phyloP scores from a whole-genome alignment of 2,888 invertebrate species.

The Pristionchus maxplancki region DNA sequence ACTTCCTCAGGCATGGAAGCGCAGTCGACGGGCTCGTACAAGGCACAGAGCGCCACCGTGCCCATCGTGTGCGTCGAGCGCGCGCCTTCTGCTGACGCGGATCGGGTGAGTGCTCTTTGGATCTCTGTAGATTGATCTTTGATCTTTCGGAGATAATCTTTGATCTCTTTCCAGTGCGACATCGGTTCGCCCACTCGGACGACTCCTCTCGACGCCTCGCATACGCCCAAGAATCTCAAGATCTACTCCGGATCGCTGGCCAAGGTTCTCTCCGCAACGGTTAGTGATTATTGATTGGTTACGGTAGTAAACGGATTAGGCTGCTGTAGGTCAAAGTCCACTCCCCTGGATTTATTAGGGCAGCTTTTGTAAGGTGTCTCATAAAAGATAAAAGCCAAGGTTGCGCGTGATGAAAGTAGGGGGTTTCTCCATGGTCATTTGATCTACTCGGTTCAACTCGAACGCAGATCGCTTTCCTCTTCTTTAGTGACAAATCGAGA shows the following conservation, averaged over 20 bases:
- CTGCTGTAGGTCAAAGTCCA: too few relatives aligned
- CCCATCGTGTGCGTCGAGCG: conserved; percentile 35
- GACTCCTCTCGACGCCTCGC: conserved; percentile 62
- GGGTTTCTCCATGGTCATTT: background rate
- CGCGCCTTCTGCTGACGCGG: background rate
- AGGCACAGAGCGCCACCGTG: conserved; percentile 10
- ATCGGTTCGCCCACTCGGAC: conserved; percentile 26
- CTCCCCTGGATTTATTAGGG: too few relatives aligned
- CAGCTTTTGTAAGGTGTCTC: background rate
- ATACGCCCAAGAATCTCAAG: conserved; percentile 66
- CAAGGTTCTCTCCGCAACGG: conserved; percentile 67
- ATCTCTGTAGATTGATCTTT: conserved; percentile 3
- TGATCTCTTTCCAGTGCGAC: conserved; percentile 9
- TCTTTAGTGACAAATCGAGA: background rate
- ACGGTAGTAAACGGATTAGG: too few relatives aligned
- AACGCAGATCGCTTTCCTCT: background rate
- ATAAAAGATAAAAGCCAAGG: background rate
- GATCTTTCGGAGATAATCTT: conserved; percentile 16
- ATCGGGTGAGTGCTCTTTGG: conserved; percentile 21
- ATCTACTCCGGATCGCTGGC: conserved; percentile 64
- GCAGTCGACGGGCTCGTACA: conserved; percentile 24
- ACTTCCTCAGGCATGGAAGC: background rate
- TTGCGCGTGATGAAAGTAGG: background rate
- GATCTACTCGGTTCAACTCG: background rate
- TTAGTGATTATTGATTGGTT: conserved; percentile 48